Evolutionary conservation across 2,888 invertebrate genomes (phyloP), one percentile per base, ranked within the genome.

Genomic region (Pilophorus perplexus): DNA sequence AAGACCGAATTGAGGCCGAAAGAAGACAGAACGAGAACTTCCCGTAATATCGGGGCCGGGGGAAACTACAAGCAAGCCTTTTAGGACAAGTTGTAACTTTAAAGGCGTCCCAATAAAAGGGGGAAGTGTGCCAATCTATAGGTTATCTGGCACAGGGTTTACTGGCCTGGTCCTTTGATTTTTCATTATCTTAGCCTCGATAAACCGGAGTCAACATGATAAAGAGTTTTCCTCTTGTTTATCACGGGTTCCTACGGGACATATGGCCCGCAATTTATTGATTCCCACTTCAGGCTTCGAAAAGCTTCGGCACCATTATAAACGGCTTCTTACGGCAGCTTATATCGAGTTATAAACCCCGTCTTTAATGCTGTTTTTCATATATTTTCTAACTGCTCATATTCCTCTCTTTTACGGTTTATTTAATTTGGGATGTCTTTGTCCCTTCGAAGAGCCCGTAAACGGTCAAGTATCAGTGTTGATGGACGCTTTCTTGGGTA

Each of bases 131-230:
- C 38, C 55, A 55, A 55, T 55, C 55, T 55, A 20, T 33, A 55
- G 55, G 55, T 37, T 55, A 55, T 50, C 57, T 37, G 40, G 22
- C 37, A 22, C 23, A 25, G 22, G 38, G 22, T 55, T 55, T 55
- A 55, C 37, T 55, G 57, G 57, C 40, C 38, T 55, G 16, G 33
- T 38, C 57, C 57, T 55, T 55, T 33, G 23, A 44, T 44, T 60
- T 40, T 60, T 60, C 44, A 60, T 60, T 44, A 60, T 60, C 42
- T 60, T 60, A 44, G 44, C 60, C 44, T 16, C 60, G 60, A 60
- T 60, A 42, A 42, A 44, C 27, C 55, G 44, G 44, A 44, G 60
- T 60, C 42, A 42, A 60, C 42, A 60, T 44, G 44, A 60, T 60
- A 25, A 60, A 60, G 60, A 55, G 38, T 44, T 50, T 50, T 50